phyloP scores from a whole-genome alignment of 53 echinoderm and acorn worm genomes.

The Luidia sarsii region DNA sequence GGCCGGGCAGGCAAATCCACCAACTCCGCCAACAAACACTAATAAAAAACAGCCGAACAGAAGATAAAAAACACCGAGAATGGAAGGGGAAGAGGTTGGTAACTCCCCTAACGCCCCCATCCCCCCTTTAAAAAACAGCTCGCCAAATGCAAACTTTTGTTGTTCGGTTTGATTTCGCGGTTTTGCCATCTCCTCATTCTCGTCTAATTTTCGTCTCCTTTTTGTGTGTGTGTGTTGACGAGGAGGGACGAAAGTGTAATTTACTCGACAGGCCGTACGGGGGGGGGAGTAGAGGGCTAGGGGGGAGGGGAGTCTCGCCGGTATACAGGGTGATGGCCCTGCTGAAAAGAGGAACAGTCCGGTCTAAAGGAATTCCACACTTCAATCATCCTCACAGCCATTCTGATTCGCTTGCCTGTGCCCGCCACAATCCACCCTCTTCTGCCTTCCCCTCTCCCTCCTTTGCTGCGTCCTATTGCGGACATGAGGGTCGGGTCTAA shows the following conservation, averaged over 20 bases:
- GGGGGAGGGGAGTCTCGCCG: not conserved
- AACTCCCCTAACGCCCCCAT: conserved; percentile 3
- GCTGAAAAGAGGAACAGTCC: conserved; percentile 6
- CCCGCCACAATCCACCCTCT: not conserved
- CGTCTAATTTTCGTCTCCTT: not conserved
- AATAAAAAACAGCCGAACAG: no score
- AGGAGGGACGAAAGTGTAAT: no score
- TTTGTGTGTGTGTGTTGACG: no score
- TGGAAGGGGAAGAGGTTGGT: not conserved
- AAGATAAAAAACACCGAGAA: not conserved
- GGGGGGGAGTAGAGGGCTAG: not conserved
- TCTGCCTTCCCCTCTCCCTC: no score
- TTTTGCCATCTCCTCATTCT: conserved; percentile 8
- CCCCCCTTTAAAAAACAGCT: conserved; percentile 56
- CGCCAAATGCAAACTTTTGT: conserved; percentile 49
- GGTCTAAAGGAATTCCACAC: conserved; percentile 51
- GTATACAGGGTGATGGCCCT: no score
- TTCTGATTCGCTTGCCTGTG: not conserved
- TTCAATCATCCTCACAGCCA: conserved; percentile 32
- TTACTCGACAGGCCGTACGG: not conserved
- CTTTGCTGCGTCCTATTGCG: no score
- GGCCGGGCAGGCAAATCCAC: not conserved
- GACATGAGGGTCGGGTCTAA: not conserved
- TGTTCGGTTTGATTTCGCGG: conserved; percentile 42
- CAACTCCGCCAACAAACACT: conserved; percentile 10